Percentiles rank a stretch among this genome's conserved stretches.
Evolutionary conservation across 30 jellyfish, hydroid and myxozoan species (phyloP).

Genomic region (Rhopilema esculentum): DNA sequence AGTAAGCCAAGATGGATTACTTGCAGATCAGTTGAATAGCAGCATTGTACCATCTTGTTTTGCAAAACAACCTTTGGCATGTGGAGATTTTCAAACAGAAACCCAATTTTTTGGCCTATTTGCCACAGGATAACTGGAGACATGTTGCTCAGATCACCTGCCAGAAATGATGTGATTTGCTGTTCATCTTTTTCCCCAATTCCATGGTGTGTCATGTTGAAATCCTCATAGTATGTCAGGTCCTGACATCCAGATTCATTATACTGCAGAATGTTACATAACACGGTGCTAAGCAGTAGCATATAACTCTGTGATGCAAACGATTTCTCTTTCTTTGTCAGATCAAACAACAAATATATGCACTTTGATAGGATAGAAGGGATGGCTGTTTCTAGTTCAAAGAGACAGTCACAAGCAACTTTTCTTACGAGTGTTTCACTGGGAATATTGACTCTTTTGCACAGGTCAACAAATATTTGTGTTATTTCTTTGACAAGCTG

Average conservation of each 20-base stretch:
- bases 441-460: constrained; percentile 38
- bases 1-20: constrained; percentile 42
- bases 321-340: constrained; percentile 40
- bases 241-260: background rate
- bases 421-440: constrained; percentile 32
- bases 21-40: constrained; percentile 46
- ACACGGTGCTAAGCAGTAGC: constrained; percentile 37
- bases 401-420: constrained; percentile 55
- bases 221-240: background rate
- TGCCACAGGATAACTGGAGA: constrained; percentile 45
- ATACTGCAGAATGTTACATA: constrained; percentile 14
- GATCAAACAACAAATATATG: constrained; percentile 15
- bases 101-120: constrained; percentile 26
- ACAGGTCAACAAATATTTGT: background rate
- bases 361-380: constrained; percentile 25
- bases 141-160: constrained; percentile 54
- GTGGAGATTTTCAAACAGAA: constrained; percentile 11
- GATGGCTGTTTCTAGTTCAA: constrained; percentile 43
- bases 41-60: constrained; percentile 48
- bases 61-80: constrained; percentile 52
- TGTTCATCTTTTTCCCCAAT: constrained; percentile 13
- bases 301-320: constrained; percentile 49
- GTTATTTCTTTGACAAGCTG: constrained; percentile 32
- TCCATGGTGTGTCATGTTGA: background rate
- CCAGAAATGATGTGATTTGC: constrained; percentile 49